phyloP scores from a whole-genome alignment of 2,888 invertebrate species.

The Euproctis similis region DNA sequence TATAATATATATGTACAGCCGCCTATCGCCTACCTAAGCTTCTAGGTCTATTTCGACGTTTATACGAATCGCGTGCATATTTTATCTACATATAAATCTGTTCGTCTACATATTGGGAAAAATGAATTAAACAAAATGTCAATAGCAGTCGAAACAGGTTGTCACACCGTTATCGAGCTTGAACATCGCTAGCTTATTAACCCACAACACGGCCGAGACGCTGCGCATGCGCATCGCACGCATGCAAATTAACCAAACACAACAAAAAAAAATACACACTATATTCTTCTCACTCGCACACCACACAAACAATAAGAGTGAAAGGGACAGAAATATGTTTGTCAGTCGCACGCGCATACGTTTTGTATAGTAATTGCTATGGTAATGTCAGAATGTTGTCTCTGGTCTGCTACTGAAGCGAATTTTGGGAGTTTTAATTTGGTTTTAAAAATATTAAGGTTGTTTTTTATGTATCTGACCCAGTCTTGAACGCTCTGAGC shows the following conservation, averaged over 20 bases:
- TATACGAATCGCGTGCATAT: no score
- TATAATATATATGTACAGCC: no score
- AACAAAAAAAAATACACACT: slow-evolving; percentile 18
- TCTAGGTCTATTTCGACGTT: no score
- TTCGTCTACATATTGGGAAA: no score
- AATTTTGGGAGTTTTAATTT: slow-evolving; percentile 23
- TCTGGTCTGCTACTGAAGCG: slow-evolving; percentile 26
- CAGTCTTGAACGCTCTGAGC: no score
- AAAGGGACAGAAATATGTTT: slow-evolving; percentile 16
- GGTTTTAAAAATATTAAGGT: no score
- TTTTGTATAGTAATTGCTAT: slow-evolving; percentile 18
- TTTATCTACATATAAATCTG: no score
- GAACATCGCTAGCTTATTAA: slow-evolving; percentile 51
- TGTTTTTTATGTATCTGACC: no score
- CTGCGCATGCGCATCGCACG: slow-evolving; percentile 31
- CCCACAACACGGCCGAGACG: slow-evolving; percentile 29
- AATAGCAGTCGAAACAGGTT: slow-evolving; percentile 26
- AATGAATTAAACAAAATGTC: no score
- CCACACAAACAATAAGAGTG: slow-evolving; percentile 5
- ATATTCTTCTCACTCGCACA: slow-evolving; percentile 22
- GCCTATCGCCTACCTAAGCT: no score
- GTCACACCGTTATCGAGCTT: slow-evolving; percentile 38
- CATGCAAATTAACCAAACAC: slow-evolving; percentile 39
- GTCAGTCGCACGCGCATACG: slow-evolving; percentile 3
- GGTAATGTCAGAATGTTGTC: slow-evolving; percentile 27